phyloP scores from a whole-genome alignment of 2,888 invertebrate genomes.

The Gibbula magus region DNA sequence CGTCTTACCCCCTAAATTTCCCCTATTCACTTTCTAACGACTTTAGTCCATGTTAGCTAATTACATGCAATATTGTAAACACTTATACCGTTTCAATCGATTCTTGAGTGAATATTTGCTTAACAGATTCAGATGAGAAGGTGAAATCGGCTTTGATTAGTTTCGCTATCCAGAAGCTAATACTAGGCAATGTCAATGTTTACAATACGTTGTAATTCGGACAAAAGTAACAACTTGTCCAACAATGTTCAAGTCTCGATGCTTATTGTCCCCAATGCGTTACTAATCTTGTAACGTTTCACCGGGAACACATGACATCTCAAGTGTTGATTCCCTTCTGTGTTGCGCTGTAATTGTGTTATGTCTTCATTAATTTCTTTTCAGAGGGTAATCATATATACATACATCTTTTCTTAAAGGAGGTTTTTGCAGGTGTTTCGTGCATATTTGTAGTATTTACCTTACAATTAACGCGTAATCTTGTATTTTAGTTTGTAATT shows the following conservation, averaged over 20 bases:
- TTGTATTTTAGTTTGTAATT: too few species aligned
- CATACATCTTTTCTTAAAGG: too few species aligned
- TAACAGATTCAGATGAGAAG: background rate
- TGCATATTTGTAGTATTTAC: too few species aligned
- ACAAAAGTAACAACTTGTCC: background rate
- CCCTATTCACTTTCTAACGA: background rate
- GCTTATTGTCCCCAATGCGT: background rate
- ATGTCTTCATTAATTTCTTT: too few species aligned
- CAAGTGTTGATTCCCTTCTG: too few species aligned
- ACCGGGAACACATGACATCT: too few species aligned
- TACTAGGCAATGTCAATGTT: constrained; percentile 1
- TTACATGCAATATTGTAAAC: background rate
- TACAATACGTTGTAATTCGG: background rate
- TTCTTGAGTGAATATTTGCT: background rate
- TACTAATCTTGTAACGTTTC: too few species aligned
- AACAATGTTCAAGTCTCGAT: background rate
- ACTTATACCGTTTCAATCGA: background rate
- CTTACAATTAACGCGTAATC: too few species aligned
- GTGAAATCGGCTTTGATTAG: constrained; percentile 17
- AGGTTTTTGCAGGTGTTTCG: too few species aligned
- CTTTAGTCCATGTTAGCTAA: background rate
- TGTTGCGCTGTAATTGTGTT: too few species aligned
- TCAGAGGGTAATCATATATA: too few species aligned
- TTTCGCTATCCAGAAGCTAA: background rate
- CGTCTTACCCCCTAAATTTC: background rate